Percentiles rank a stretch among this genome's conserved stretches.
Evolutionary conservation across 2,113 vertebrate genomes (phyloP).

Genomic region (Micronisus gabar): DNA sequence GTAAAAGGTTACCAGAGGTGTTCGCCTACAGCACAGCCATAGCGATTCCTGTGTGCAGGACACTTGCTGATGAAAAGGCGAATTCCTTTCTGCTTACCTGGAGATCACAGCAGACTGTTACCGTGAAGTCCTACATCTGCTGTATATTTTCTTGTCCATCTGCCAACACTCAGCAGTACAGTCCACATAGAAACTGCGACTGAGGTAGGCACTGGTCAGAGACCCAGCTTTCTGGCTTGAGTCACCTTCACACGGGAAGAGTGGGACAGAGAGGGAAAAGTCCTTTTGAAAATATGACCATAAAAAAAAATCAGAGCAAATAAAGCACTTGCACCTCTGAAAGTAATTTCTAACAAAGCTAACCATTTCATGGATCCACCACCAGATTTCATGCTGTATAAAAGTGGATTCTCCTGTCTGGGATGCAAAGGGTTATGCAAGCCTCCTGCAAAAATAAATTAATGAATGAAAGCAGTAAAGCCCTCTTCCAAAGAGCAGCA

Average conservation of each 20-base stretch:
- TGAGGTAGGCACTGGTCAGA: background rate
- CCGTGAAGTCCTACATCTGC: background rate
- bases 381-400: background rate
- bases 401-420: background rate
- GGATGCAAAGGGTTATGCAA: background rate
- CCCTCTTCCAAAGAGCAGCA: background rate
- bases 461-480: background rate
- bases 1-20: background rate
- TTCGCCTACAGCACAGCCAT: background rate
- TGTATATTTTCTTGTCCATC: background rate
- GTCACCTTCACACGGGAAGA: background rate
- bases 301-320: background rate
- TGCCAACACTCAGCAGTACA: background rate
- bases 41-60: background rate
- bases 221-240: background rate
- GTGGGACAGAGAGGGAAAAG: background rate
- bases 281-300: background rate
- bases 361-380: background rate
- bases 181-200: background rate
- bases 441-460: background rate
- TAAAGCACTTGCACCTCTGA: background rate
- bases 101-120: background rate
- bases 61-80: background rate
- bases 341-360: background rate
- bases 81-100: background rate